Conservation (phyloP, 2,888 invertebrate species). For the Drosophila mulleri region DNA sequence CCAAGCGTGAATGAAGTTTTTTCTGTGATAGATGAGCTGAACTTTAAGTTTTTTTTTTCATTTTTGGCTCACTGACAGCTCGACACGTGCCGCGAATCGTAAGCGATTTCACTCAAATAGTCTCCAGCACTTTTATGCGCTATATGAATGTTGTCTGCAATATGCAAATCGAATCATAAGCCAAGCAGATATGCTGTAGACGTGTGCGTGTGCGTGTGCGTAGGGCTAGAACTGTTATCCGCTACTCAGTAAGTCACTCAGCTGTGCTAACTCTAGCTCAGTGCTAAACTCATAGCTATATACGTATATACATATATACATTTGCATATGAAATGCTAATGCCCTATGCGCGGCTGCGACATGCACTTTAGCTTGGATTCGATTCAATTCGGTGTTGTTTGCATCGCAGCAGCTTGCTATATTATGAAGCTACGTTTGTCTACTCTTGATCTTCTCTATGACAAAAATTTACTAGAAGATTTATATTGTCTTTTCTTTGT, state of each 20-base stretch:
- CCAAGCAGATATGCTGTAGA: constrained; percentile 13
- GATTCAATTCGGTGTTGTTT: background rate
- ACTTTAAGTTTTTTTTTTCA: constrained; percentile 25
- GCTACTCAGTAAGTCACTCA: constrained; percentile 20
- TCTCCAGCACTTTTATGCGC: constrained; percentile 10
- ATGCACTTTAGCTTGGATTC: constrained; percentile 9
- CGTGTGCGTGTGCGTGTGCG: background rate
- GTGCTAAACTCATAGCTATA: background rate
- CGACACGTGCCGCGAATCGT: constrained; percentile 33
- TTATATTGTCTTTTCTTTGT: too few species aligned
- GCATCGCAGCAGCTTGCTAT: background rate
- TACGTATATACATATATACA: background rate
- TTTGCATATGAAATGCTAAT: constrained; percentile 14
- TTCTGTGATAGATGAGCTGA: constrained; percentile 38
- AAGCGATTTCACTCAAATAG: constrained; percentile 5
- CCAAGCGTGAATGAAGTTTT: constrained; percentile 22
- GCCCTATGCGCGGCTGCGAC: constrained; percentile 1
- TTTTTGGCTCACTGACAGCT: constrained; percentile 13
- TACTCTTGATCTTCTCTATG: too few species aligned
- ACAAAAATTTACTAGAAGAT: too few species aligned
- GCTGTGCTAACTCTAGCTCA: background rate
- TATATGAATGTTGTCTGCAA: constrained; percentile 6
- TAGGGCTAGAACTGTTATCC: constrained; percentile 6
- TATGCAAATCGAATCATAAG: constrained; percentile 45
- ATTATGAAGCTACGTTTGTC: background rate